Evolutionary conservation across 2,797 vertebrate species (phyloP).

Genomic region (Mycteria americana): DNA sequence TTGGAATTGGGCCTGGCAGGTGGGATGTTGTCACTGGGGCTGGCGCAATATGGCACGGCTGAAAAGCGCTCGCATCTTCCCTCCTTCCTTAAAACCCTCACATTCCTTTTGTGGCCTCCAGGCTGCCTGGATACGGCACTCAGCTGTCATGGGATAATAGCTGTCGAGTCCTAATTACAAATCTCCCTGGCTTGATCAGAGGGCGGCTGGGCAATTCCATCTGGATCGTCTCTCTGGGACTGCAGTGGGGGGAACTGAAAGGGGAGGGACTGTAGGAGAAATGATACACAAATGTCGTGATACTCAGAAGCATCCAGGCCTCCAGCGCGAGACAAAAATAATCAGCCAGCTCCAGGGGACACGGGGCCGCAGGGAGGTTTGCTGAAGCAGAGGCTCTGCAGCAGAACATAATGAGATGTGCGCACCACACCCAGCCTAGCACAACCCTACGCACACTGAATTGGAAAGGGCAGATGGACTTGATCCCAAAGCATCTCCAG

Average conservation of each 20-base stretch:
- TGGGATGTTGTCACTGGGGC: background rate
- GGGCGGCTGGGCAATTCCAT: constrained; percentile 4
- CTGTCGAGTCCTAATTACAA: background rate
- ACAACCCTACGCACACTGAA: background rate
- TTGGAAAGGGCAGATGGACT: constrained; percentile 1
- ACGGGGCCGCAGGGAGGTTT: background rate
- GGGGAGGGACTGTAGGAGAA: background rate
- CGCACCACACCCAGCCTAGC: background rate
- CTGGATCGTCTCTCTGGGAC: background rate
- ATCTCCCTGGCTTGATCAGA: background rate
- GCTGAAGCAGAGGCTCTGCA: background rate
- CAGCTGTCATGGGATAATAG: constrained; percentile 29
- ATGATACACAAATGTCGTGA: background rate
- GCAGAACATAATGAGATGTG: background rate
- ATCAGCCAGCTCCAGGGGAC: background rate
- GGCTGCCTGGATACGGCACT: constrained; percentile 29
- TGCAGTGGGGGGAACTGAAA: background rate
- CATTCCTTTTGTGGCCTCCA: background rate
- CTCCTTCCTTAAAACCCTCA: background rate
- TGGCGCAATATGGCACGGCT: background rate
- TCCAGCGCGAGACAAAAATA: constrained; percentile 3
- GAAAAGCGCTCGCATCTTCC: background rate
- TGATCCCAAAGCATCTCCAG: background rate
- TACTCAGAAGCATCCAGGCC: background rate
- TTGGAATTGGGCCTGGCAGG: background rate